Evolutionary conservation across 2,797 vertebrate genomes (phyloP).

Genomic region (Artibeus lituratus): DNA sequence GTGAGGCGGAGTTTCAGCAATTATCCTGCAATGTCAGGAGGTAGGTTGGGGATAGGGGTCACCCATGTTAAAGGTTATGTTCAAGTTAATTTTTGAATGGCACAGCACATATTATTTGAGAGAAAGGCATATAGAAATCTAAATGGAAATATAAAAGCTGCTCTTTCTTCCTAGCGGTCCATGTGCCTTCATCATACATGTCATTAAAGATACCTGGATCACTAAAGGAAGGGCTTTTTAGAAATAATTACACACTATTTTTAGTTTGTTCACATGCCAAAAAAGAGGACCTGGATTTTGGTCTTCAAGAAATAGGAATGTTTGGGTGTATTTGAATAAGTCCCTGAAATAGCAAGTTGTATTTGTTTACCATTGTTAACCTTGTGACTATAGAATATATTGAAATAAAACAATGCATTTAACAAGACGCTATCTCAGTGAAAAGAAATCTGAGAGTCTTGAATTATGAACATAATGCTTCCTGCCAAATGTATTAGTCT

Average conservation of each 20-base stretch:
- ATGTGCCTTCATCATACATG: background rate
- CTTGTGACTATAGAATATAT: background rate
- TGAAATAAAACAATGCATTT: background rate
- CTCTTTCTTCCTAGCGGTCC: background rate
- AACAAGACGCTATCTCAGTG: background rate
- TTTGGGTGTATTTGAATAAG: background rate
- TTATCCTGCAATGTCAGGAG: background rate
- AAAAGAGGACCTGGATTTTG: background rate
- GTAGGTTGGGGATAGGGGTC: background rate
- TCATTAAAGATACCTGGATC: background rate
- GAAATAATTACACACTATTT: background rate
- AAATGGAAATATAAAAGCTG: background rate
- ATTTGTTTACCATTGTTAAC: background rate
- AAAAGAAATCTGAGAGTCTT: conserved; percentile 15
- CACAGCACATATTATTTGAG: background rate
- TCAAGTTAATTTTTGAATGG: background rate
- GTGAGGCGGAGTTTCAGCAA: background rate
- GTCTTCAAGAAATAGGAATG: background rate
- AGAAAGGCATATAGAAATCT: background rate
- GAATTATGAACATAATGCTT: background rate
- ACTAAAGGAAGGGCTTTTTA: background rate
- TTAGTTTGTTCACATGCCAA: background rate
- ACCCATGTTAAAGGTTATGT: background rate
- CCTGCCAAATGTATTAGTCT: conserved; percentile 34
- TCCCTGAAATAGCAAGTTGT: background rate